A percentile compares a stretch with the other conserved stretches of the same genome.
These are phyloP conservation scores for Australoheros facetus DNA, from an alignment of 2,797 vertebrate species.

Conservation along the genomic window DNA sequence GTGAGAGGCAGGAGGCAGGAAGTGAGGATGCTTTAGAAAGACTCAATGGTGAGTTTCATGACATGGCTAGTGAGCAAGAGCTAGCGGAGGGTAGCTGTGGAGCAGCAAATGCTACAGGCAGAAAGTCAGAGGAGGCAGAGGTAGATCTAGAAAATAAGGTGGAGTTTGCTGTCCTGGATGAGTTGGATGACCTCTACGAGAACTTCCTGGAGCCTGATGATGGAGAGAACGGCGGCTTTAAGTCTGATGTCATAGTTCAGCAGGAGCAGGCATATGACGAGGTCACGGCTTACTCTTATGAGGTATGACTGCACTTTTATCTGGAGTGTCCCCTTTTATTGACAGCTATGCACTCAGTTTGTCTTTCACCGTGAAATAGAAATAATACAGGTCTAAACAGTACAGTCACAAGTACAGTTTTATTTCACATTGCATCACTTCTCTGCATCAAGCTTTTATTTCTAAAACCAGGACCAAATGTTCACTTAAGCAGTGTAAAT, in stretches of 20 bases:
- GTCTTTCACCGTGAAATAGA: neutral
- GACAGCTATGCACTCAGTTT: neutral
- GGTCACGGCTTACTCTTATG: constrained; percentile 87
- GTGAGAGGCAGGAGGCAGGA: constrained; percentile 84
- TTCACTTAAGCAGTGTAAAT: neutral
- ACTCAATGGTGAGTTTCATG: constrained; percentile 91
- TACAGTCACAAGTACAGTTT: neutral
- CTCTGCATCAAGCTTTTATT: neutral
- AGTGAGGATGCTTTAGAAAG: constrained; percentile 79
- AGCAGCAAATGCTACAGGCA: constrained; percentile 70
- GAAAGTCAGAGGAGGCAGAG: constrained; percentile 85
- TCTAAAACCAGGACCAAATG: neutral
- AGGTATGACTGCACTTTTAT: constrained; percentile 84
- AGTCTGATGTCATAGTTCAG: constrained; percentile 92
- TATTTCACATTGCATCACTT: neutral
- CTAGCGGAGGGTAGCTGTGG: constrained; percentile 79
- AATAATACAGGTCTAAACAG: neutral
- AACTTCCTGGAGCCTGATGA: constrained; percentile 93
- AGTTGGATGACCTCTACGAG: constrained; percentile 96
- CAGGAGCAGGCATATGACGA: constrained; percentile 92
- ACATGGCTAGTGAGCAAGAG: constrained; percentile 80
- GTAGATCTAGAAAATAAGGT: constrained; percentile 95
- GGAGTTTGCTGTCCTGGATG: constrained; percentile 97
- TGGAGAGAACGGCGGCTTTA: constrained; percentile 90
- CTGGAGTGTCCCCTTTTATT: neutral